Evolutionary conservation across 2,113 vertebrate genomes (phyloP).

Genomic region (Syngnathus typhle): DNA sequence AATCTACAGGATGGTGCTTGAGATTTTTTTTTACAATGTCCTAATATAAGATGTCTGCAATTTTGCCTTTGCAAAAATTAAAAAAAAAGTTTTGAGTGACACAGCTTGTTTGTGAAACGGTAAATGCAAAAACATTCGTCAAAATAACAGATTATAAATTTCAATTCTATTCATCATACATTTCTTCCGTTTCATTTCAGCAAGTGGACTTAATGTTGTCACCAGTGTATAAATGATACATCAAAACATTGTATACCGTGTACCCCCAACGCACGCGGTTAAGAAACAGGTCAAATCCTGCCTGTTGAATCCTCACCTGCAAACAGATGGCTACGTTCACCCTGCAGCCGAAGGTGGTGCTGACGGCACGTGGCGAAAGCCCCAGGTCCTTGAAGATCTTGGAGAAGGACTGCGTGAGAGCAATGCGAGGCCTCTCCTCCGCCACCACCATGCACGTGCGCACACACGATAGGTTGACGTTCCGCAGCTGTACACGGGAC

Average conservation of each 20-base stretch:
- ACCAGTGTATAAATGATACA: neutral
- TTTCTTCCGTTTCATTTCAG: neutral
- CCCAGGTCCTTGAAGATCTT: conserved; percentile 96
- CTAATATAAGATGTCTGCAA: too few relatives aligned
- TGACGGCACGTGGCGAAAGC: conserved; percentile 86
- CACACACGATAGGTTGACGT: conserved; percentile 90
- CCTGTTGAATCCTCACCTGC: conserved; percentile 71
- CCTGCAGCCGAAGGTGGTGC: conserved; percentile 95
- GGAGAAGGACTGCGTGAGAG: conserved; percentile 89
- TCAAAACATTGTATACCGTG: neutral
- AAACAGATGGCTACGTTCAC: conserved; percentile 94
- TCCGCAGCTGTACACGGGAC: conserved; percentile 71
- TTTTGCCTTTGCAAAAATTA: too few relatives aligned
- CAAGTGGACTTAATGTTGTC: neutral
- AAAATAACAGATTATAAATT: too few relatives aligned
- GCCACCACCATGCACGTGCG: conserved; percentile 97
- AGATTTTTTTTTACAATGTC: too few relatives aligned
- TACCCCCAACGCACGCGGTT: neutral
- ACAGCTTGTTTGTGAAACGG: too few relatives aligned
- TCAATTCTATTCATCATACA: neutral
- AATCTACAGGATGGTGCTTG: neutral
- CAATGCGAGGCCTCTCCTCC: conserved; percentile 87
- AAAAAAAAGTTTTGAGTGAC: too few relatives aligned
- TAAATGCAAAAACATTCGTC: too few relatives aligned
- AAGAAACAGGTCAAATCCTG: neutral